These are phyloP conservation scores for Diuraphis noxia DNA, from an alignment of 1,140 invertebrate species.

Conservation along the genomic window DNA sequence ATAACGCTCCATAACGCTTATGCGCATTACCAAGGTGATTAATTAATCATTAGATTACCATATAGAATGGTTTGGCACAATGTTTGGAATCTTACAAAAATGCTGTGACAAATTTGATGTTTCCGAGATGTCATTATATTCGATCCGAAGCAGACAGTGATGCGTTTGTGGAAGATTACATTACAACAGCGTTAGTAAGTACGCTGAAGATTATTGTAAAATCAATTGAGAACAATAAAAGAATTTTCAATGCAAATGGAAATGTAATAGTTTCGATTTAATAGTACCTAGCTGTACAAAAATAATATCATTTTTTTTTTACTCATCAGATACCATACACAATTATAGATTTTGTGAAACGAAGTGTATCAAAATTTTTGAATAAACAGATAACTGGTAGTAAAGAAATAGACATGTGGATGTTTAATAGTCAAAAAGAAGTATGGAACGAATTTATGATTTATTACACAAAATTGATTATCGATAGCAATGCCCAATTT, in stretches of 20 bases:
- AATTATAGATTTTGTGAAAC: constrained; percentile 12
- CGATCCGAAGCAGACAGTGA: constrained; percentile 82
- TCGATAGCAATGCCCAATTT: not conserved
- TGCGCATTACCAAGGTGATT: not conserved
- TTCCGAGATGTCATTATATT: constrained; percentile 85
- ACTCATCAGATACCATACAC: not conserved
- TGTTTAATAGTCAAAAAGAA: not conserved
- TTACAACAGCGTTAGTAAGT: constrained; percentile 81
- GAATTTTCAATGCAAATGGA: constrained; percentile 15
- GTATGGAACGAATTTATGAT: constrained; percentile 22
- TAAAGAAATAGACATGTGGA: not conserved
- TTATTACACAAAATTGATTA: constrained; percentile 14
- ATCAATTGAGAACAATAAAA: constrained; percentile 64
- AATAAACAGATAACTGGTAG: not conserved
- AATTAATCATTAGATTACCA: not conserved
- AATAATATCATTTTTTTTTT: constrained; percentile 10
- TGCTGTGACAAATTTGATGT: constrained; percentile 76
- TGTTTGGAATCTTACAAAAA: constrained; percentile 87
- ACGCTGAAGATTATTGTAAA: constrained; percentile 76
- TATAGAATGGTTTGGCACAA: constrained; percentile 68
- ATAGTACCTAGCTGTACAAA: not conserved
- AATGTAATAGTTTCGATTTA: constrained; percentile 34
- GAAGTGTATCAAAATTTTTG: not conserved
- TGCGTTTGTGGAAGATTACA: constrained; percentile 87
- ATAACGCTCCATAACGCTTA: not conserved